These are phyloP conservation scores for Laticauda colubrina DNA, from an alignment of 2,113 vertebrate genomes.

Conservation along the genomic window DNA sequence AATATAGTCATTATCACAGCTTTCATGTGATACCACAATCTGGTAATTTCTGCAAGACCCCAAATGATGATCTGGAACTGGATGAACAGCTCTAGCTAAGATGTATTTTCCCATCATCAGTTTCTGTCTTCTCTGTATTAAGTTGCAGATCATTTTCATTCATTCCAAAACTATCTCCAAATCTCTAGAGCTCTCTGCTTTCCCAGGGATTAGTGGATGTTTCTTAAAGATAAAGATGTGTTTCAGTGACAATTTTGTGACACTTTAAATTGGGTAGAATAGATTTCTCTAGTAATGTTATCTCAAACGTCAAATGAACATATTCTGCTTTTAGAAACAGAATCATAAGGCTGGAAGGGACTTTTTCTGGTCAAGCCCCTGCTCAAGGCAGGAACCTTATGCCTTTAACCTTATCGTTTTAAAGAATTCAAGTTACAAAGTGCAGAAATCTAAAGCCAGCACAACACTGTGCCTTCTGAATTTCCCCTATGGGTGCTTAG, in stretches of 20 bases:
- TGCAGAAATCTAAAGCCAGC: background rate
- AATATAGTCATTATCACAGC: background rate
- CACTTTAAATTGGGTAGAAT: background rate
- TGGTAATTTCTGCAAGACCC: background rate
- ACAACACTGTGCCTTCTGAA: background rate
- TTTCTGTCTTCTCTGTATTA: background rate
- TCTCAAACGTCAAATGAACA: background rate
- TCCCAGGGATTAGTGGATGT: background rate
- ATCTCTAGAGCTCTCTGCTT: background rate
- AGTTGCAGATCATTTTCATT: background rate
- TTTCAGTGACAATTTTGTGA: background rate
- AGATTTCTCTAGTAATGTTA: background rate
- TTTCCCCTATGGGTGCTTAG: background rate
- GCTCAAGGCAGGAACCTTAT: background rate
- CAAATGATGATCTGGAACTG: background rate
- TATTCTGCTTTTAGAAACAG: background rate
- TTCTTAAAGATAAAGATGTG: background rate
- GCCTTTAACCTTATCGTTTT: background rate
- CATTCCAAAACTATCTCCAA: background rate
- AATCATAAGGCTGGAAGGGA: background rate
- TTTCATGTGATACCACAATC: background rate
- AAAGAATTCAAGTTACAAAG: background rate
- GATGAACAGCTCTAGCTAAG: background rate
- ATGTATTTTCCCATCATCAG: background rate
- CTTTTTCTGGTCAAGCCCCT: background rate